Base-by-base conservation (phyloP, 1,140 invertebrate species). In the Melitaea cinxia region DNA sequence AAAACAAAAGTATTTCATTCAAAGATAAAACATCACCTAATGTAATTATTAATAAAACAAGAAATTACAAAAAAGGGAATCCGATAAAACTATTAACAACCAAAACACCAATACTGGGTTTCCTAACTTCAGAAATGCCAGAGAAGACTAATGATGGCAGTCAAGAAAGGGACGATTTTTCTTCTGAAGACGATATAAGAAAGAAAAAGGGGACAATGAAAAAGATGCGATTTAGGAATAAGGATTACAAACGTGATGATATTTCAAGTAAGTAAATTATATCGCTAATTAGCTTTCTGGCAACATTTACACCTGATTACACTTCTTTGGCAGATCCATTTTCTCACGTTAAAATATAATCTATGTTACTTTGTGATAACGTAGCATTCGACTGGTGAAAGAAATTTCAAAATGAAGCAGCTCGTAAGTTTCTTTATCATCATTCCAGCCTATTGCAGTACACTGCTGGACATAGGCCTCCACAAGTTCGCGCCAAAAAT, bases 151-250 rank as follows among this genome's bases (percentile, higher is more conserved):
- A 65, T 21, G 49, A 53, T 15, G 35, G 35, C 37, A 61, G 35
- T 12, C 53, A 63, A 5, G 73, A 76, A 7, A 17, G 42, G 0
- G 33, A 23, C 12, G 17, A 42, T 42, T 0, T 4, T 14, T 77
- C 73, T 21, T 64, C 56, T n/a, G 80, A 82, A 45, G 77, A 80
- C 23, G 72, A 77, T 30, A 57, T 76, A 6, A 9, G 10, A 12
- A 10, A 19, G 7, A 7, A 4, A 42, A 1, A 30, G 28, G 17
- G 14, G 37, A 1, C 2, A 4, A 42, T 17, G 14, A 42, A 17
- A 42, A 42, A 15, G n/a, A 42, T 17, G 15, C 14, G 37, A 2
- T 17, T 17, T 6, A 42, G 14, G 17, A 7, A 42, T 39, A 39
- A 0, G 30, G 30, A 0, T 42, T 42, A 42, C n/a, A 42, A 42